Conservation (phyloP, 2,797 vertebrate species). For the Menidia menidia region DNA sequence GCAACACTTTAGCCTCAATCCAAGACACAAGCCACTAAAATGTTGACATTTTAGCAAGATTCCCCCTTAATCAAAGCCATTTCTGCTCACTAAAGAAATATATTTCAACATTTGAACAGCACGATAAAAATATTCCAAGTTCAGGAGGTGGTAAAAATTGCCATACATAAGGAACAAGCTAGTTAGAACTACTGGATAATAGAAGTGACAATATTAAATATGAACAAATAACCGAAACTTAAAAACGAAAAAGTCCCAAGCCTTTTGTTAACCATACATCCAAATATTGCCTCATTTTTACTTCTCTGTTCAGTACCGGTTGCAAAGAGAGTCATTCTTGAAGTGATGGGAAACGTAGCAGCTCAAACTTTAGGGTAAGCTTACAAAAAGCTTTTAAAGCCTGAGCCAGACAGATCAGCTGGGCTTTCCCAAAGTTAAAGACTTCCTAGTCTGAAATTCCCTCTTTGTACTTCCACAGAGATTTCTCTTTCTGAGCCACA, state of each 20-base stretch:
- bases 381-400: conserved; percentile 25
- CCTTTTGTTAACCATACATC: background rate
- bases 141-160: background rate
- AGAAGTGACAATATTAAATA: background rate
- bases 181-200: background rate
- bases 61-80: no score
- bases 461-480: conserved; percentile 27
- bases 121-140: background rate
- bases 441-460: conserved; percentile 31
- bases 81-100: background rate
- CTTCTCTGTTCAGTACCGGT: background rate
- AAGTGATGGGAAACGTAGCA: conserved; percentile 10
- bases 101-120: background rate
- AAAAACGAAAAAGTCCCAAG: background rate
- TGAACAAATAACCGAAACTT: background rate
- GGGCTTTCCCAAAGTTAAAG: conserved; percentile 23
- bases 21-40: background rate
- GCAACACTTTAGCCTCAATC: no score
- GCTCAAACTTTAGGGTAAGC: conserved; percentile 19
- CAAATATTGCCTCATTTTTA: no score
- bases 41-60: no score
- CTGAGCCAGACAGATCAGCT: conserved; percentile 17
- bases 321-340: conserved; percentile 1
- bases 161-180: background rate
- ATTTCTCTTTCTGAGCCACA: conserved; percentile 18